Evolutionary conservation across 1,140 invertebrate species (phyloP).

Genomic region (Schlechtendalia chinensis): DNA sequence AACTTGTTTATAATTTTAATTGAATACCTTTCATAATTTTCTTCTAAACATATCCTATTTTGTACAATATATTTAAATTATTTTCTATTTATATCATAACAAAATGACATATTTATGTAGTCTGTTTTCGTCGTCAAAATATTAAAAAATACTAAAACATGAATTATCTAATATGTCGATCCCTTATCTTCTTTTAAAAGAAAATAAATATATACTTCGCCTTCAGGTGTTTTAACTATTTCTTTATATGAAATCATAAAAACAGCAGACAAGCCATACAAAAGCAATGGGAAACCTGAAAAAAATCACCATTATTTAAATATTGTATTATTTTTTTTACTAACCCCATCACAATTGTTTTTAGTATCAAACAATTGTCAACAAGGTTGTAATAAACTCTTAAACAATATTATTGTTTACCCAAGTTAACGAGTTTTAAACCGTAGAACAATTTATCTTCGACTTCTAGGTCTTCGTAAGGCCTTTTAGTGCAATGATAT

Average conservation of each 20-base stretch:
- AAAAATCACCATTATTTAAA: slow-evolving; percentile 51
- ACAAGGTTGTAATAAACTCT: too few relatives aligned
- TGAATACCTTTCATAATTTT: too few relatives aligned
- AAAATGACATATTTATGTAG: too few relatives aligned
- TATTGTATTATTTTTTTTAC: too few relatives aligned
- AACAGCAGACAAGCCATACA: slow-evolving; percentile 84
- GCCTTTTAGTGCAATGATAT: slow-evolving; percentile 87
- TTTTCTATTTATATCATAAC: too few relatives aligned
- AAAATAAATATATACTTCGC: slow-evolving; percentile 80
- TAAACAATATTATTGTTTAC: slow-evolving; percentile 60
- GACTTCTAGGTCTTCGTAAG: slow-evolving; percentile 68
- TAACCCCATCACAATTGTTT: too few relatives aligned
- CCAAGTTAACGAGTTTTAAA: slow-evolving; percentile 89
- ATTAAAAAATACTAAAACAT: too few relatives aligned
- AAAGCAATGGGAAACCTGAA: slow-evolving; percentile 83
- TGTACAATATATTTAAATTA: too few relatives aligned
- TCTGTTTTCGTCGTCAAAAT: too few relatives aligned
- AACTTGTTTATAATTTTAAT: too few relatives aligned
- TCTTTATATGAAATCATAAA: slow-evolving; percentile 78
- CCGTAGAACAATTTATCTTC: slow-evolving; percentile 83
- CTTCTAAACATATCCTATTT: too few relatives aligned
- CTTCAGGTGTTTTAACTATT: slow-evolving; percentile 69
- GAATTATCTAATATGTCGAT: slow-evolving; percentile 63
- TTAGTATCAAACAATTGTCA: too few relatives aligned
- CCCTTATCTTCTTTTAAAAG: slow-evolving; percentile 82